Evolutionary conservation across 2,888 invertebrate species (phyloP).

Genomic region (Dicycla oo): DNA sequence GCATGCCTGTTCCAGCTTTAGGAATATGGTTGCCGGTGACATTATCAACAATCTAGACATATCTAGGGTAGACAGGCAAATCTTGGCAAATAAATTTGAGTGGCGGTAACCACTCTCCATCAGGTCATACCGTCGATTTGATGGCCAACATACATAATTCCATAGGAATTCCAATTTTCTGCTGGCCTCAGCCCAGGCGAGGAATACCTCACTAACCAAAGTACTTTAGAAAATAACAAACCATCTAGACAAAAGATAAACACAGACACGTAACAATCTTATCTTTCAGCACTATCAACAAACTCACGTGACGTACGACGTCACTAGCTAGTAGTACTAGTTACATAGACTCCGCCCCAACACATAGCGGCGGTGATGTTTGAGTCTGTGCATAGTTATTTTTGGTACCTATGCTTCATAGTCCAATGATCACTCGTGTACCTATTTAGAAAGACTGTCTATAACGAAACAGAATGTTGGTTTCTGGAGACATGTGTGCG

Average conservation of each 20-base stretch:
- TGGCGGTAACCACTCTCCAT: neutral
- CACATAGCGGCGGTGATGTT: conserved; percentile 12
- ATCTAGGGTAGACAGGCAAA: neutral
- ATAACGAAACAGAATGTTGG: neutral
- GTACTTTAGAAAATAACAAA: conserved; percentile 14
- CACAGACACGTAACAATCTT: conserved; percentile 25
- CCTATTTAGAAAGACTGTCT: neutral
- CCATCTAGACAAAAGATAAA: conserved; percentile 26
- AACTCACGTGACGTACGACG: conserved; percentile 35
- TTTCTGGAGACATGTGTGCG: neutral
- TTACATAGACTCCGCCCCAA: neutral
- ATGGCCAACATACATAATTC: neutral
- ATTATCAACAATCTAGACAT: neutral
- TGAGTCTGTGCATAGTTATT: conserved; percentile 23
- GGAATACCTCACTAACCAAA: conserved; percentile 23
- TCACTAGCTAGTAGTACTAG: conserved; percentile 2
- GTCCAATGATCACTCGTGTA: conserved; percentile 2
- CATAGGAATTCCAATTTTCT: neutral
- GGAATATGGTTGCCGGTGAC: neutral
- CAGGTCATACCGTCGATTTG: neutral
- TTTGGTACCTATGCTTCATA: conserved; percentile 14
- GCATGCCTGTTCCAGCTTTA: neutral
- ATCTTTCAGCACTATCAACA: conserved; percentile 49
- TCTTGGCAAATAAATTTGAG: neutral
- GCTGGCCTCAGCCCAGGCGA: conserved; percentile 2